Conservation (phyloP, 2,797 vertebrate genomes). For the Brachyrhaphis roseni region DNA sequence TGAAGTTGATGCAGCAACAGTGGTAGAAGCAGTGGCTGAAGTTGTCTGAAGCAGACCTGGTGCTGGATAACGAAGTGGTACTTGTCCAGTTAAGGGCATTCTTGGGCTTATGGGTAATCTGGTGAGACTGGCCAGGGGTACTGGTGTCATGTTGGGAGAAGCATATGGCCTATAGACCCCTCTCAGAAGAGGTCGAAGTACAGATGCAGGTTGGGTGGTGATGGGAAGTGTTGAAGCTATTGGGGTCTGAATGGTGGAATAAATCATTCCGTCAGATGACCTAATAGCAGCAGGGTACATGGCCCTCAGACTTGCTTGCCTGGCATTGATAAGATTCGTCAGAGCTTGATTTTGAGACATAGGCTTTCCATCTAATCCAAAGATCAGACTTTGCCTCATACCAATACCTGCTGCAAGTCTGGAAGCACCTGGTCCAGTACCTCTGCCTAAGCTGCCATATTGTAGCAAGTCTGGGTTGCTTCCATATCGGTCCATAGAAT, state of each 20-base stretch:
- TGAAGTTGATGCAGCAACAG: slow-evolving; percentile 47
- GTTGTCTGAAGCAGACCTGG: slow-evolving; percentile 79
- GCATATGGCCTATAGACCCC: slow-evolving; percentile 89
- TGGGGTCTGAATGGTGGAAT: slow-evolving; percentile 98
- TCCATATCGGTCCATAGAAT: slow-evolving; percentile 93
- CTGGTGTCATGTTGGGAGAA: slow-evolving; percentile 85
- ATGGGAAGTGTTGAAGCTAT: slow-evolving; percentile 98
- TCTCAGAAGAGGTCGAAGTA: slow-evolving; percentile 89
- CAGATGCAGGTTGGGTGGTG: slow-evolving; percentile 95
- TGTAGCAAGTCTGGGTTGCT: slow-evolving; percentile 89
- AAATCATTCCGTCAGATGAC: slow-evolving; percentile 96
- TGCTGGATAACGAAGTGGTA: slow-evolving; percentile 84
- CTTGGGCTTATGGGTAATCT: slow-evolving; percentile 88
- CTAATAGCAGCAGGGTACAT: slow-evolving; percentile 93
- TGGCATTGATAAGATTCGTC: slow-evolving; percentile 85
- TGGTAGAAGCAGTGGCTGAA: slow-evolving; percentile 58
- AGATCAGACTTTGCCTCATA: slow-evolving; percentile 86
- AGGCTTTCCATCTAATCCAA: slow-evolving; percentile 87
- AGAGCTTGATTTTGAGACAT: slow-evolving; percentile 84
- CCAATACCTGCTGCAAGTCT: slow-evolving; percentile 82
- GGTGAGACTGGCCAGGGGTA: slow-evolving; percentile 90
- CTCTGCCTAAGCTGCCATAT: slow-evolving; percentile 80
- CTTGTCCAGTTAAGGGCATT: slow-evolving; percentile 83
- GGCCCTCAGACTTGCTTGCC: slow-evolving; percentile 87
- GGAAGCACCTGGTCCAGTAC: slow-evolving; percentile 68